A percentile compares a stretch with the other conserved stretches of the same genome.
Conservation (phyloP, 2,888 invertebrate species). For the Capitulum mitella region DNA sequence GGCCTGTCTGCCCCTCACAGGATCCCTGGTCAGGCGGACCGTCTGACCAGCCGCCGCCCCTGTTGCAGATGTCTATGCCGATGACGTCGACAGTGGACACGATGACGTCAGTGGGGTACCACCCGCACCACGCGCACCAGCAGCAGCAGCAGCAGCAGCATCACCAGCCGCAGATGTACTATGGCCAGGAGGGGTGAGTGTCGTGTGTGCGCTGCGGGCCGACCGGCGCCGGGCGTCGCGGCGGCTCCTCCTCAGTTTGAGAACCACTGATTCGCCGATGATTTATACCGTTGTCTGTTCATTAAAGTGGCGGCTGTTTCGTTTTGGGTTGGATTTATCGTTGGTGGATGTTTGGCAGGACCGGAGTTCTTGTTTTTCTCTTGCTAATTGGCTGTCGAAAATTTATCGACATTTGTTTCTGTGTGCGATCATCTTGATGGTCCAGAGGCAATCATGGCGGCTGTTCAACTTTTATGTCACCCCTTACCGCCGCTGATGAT, state of each 20-base stretch:
- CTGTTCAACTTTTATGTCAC: neutral
- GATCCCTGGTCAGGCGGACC: too few relatives aligned
- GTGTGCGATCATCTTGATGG: neutral
- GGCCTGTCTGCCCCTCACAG: too few relatives aligned
- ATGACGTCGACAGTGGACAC: conserved; percentile 48
- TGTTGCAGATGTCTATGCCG: conserved; percentile 31
- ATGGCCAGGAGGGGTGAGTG: conserved; percentile 40
- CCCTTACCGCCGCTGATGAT: neutral
- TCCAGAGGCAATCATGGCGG: neutral
- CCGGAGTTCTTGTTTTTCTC: neutral
- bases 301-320: conserved; percentile 7
- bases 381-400: neutral
- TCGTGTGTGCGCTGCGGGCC: too few relatives aligned
- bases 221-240: too few relatives aligned
- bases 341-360: neutral
- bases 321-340: neutral
- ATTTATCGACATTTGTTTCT: conserved; percentile 2
- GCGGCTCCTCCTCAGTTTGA: neutral
- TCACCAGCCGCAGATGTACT: conserved; percentile 49
- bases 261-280: neutral
- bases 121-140: conserved; percentile 49
- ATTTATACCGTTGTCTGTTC: neutral
- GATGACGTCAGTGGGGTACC: conserved; percentile 51
- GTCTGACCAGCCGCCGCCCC: too few relatives aligned
- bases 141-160: conserved; percentile 54